Base-by-base conservation (phyloP, 2,888 invertebrate genomes). In the Hypomecis punctinalis region DNA sequence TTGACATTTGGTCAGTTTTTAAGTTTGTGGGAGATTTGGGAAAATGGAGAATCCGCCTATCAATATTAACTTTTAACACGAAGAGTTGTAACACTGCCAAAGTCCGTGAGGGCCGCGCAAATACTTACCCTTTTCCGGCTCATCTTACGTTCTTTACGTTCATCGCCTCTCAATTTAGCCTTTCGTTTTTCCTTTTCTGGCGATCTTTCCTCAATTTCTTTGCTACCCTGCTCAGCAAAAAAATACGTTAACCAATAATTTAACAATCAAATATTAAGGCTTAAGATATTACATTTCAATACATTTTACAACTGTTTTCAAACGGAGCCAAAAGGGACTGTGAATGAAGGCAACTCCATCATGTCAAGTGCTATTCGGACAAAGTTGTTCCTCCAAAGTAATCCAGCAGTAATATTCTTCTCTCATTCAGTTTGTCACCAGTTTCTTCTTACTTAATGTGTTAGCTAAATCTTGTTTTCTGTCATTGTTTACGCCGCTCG, bases 101-200 rank as follows among this genome's bases (percentile, higher is more conserved):
- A 58, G 13, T 52, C 48, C 40, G 58, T 58, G 57, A 43, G 68
- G 43, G 55, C 59, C 48, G 59, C 66, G 49, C 39, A 13, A 37
- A 59, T 45, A 69, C 94, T 90, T 91, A 96, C 96, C 92, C 97
- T 94, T 86, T 97, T 97, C 36, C 97, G 94, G 60, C 95, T 96
- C 80, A 96, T 90, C 91, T 97, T 97, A 81, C 97, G 94, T 87
- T 97, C 97, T 89, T 96, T 96, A 73, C 97, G 94, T 70, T 93
- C 92, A 72, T 93, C 92, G 10, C 88, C 88, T 74, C 91, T 86
- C 63, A 91, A 76, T 86, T 93, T 93, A 78, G 88, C 75, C 86
- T 97, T 97, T 80, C 97, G 95, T 78, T 97, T 97, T 83, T 97
- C 97, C 68, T 97, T 96, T 57, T 95, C 95, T 55, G 96, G 91